These are phyloP conservation scores for Limnephilus marmoratus DNA, from an alignment of 2,888 invertebrate species.

Conservation along the genomic window DNA sequence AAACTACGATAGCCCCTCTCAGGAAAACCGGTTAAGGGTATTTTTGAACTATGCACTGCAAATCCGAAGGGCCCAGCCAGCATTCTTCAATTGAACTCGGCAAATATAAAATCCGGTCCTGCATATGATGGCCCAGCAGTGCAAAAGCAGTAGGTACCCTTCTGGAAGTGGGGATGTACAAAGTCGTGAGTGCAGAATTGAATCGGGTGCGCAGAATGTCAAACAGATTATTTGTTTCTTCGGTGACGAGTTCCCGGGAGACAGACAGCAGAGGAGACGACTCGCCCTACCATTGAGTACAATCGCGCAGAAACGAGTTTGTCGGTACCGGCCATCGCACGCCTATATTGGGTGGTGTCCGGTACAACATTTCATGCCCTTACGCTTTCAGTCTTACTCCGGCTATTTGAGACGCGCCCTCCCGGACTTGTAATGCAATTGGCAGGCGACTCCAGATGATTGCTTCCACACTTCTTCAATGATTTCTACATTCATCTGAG, in stretches of 20 bases:
- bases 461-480: not conserved
- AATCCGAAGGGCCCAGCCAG: not conserved
- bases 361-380: conserved; percentile 50
- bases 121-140: not conserved
- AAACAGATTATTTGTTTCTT: not conserved
- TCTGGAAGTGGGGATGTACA: not conserved
- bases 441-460: not conserved
- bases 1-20: not conserved
- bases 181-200: not conserved
- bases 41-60: too few species aligned
- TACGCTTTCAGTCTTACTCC: conserved; percentile 47
- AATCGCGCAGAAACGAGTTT: conserved; percentile 16
- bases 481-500: too few species aligned
- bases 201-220: not conserved
- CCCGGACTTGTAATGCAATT: not conserved
- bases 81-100: not conserved
- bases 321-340: not conserved
- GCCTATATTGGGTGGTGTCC: conserved; percentile 66
- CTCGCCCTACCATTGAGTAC: conserved; percentile 22
- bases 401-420: conserved; percentile 2
- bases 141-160: not conserved
- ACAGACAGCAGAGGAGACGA: not conserved
- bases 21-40: not conserved
- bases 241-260: not conserved
- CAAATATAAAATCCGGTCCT: not conserved